Evolutionary conservation across 2,888 invertebrate genomes (phyloP).

Genomic region (Muschampia plurimacula): DNA sequence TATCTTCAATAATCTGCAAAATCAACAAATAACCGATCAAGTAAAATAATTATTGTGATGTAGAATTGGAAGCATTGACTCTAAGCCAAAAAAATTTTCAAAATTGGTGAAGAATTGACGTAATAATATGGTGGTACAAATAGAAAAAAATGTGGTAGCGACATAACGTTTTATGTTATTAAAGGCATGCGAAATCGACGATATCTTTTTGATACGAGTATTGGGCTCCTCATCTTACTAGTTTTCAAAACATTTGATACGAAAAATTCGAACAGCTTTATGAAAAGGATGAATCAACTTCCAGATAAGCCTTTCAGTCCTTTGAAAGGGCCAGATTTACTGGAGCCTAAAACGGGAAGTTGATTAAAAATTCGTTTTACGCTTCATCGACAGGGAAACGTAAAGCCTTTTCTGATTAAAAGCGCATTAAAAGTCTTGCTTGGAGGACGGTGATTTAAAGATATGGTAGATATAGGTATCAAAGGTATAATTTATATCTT

Average conservation of each 20-base stretch:
- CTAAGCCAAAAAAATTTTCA: no score
- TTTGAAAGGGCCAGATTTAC: conserved; percentile 3
- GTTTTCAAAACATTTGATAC: background rate
- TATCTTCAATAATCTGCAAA: no score
- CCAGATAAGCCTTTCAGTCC: conserved; percentile 1
- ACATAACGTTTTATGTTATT: no score
- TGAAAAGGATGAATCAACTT: background rate
- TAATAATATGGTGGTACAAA: no score
- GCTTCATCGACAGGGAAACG: background rate
- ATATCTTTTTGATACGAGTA: no score
- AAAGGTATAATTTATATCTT: background rate
- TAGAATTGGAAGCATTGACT: no score
- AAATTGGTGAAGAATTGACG: no score
- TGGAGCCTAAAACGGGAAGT: background rate
- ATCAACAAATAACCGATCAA: no score
- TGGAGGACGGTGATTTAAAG: background rate
- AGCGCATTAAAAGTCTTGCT: background rate
- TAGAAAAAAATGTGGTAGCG: no score
- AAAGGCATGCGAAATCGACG: no score
- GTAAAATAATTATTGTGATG: no score
- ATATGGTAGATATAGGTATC: background rate
- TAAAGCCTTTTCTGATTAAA: background rate
- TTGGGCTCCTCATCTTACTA: no score
- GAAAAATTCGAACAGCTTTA: background rate
- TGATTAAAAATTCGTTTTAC: conserved; percentile 9